Evolutionary conservation across 2,113 vertebrate genomes (phyloP).

Genomic region (Elanus axillaris): DNA sequence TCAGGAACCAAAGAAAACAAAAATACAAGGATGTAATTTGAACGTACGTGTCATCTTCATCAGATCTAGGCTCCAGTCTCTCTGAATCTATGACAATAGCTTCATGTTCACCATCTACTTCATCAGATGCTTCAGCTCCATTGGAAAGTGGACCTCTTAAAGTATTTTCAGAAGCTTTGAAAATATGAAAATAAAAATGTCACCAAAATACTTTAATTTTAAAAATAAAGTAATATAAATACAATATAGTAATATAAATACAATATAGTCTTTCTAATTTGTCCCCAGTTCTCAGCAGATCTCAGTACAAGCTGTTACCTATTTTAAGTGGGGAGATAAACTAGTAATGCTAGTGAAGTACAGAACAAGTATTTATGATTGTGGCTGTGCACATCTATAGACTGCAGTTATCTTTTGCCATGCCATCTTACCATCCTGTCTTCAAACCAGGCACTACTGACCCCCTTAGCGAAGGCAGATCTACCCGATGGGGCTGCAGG

Average conservation of each 20-base stretch:
- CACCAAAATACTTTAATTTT: neutral
- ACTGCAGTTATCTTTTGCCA: neutral
- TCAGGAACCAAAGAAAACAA: neutral
- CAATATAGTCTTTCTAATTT: neutral
- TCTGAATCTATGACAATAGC: conserved; percentile 68
- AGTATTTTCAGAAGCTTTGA: conserved; percentile 62
- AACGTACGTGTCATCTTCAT: conserved; percentile 92
- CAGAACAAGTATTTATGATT: neutral
- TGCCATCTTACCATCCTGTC: neutral
- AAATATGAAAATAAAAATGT: neutral
- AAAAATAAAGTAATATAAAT: neutral
- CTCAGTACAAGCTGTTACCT: neutral
- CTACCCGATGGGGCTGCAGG: neutral
- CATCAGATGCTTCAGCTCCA: conserved; percentile 61
- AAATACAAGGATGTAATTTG: neutral
- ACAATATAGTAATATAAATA: neutral
- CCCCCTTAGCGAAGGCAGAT: neutral
- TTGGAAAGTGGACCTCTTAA: conserved; percentile 76
- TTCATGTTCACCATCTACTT: conserved; percentile 75
- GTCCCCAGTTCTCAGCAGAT: neutral
- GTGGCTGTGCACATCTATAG: no score
- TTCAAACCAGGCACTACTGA: neutral
- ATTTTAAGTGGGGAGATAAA: neutral
- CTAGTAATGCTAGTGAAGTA: neutral
- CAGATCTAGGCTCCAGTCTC: conserved; percentile 80